Base-by-base conservation (phyloP, 2,797 vertebrate genomes). In the Enteromius fasciolatus region DNA sequence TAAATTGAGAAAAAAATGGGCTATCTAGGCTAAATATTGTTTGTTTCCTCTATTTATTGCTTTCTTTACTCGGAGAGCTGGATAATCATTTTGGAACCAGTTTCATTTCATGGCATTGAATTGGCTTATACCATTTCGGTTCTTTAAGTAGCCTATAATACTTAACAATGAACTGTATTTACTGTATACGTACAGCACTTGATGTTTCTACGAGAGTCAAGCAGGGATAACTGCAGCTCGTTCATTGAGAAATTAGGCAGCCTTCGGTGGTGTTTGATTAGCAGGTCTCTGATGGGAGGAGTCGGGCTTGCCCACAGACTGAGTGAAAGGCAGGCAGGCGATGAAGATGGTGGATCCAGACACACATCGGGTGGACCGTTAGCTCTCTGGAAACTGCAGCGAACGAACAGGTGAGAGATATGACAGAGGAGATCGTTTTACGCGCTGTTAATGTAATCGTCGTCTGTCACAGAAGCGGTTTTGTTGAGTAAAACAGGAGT, bases 261-360 rank as follows among this genome's bases (percentile, higher is more conserved):
- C 41, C 52, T 84, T 80, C 41, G 59, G 73, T 76, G 82, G 83
- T 80, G 84, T 81, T 84, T 70, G 83, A 85, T 80, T 86, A 82
- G 36, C 57, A 52, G 33, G 77, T 75, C 39, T 87, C 54, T 90
- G 88, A 88, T 85, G 85, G 90, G 90, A 81, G 88, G 89, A 86
- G 90, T 67, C 54, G 76, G 50, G 18, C 20, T 68, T 44, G 66
- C 50, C 69, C 83, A 69, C 69, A 83, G 83, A 44, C 76, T 20
- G 48, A 46, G 80, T 57, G 88, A 86, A 80, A 83, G 64, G 78
- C 81, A 80, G 63, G 61, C 78, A 69, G 80, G 82, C 61, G 61
- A 44, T 67, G 85, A 85, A 86, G 84, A 86, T 87, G 88, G 87
- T 83, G 84, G 88, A 89, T 86, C 39, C 79, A 76, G 82, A 64